Evolutionary conservation across 2,888 invertebrate genomes (phyloP), one percentile per base, ranked within the genome.

Genomic region (Callyntrura guangdongensis): DNA sequence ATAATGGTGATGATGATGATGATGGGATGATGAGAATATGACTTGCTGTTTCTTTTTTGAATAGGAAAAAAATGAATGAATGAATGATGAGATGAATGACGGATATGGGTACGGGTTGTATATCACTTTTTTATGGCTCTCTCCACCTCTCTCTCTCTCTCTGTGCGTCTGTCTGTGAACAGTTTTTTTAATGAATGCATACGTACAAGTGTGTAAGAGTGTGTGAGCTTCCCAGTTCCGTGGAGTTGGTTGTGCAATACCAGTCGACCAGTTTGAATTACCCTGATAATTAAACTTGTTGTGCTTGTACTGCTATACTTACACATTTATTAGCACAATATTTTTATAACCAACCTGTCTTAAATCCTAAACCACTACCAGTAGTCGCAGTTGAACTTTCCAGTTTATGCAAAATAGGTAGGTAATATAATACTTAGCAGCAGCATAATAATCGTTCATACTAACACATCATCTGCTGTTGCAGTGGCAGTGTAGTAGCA

Each of bases 341-440:
- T 22, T 36, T n/a, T 5, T 36, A 27, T 36, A 36, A 36, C 45
- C n/a, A 27, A 74, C 74, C 69, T 9, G 11, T 25, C 9, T 11
- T 14, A 69, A 12, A n/a, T 69, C 12, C 14, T 3, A 69, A 20
- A 20, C 17, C n/a, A 47, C 47, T 17, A 47, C 22, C 74, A 45
- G n/a, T 72, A 9, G 36, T 36, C 36, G 36, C 6, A 47, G n/a
- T 45, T 20, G 4, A 27, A n/a, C 36, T 69, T 74, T 74, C 74
- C 74, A 74, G 74, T 74, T 74, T 74, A 74, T 74, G 74, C 74
- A 74, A 47, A 74, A 45, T 74, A n/a, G 14, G 22, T 49, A 22
- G 20, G 74, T 74, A 3, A 47, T 11, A 25, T 36, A 36, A 36
- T 36, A 36, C 36, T 36, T 36, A 36, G 36, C 36, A 36, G 36